Evolutionary conservation across 1,140 invertebrate genomes (phyloP).

Genomic region (Bombus sibiricus): DNA sequence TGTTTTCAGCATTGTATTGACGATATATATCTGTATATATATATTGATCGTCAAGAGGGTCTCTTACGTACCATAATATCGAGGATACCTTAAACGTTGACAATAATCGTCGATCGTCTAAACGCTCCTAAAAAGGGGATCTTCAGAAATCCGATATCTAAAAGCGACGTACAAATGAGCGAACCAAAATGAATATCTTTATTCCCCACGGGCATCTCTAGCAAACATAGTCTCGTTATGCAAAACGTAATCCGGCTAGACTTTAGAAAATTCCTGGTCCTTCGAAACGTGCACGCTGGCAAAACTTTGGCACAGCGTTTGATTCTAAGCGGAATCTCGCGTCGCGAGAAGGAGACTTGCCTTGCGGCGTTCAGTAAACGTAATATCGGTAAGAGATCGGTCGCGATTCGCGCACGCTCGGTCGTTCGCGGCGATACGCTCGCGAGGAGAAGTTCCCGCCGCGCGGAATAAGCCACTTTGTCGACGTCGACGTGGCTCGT

Average conservation of each 20-base stretch:
- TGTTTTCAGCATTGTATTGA: too few species aligned
- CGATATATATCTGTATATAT: too few species aligned
- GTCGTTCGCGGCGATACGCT: neutral
- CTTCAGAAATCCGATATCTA: neutral
- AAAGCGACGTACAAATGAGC: neutral
- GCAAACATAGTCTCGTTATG: neutral
- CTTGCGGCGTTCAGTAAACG: neutral
- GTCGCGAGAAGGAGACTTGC: neutral
- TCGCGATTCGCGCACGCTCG: neutral
- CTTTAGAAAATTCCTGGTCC: neutral
- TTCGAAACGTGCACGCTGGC: neutral
- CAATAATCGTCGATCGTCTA: too few species aligned
- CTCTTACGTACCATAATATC: too few species aligned
- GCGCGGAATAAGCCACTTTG: slow-evolving; percentile 49
- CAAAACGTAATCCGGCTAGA: neutral
- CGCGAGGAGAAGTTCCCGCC: slow-evolving; percentile 14
- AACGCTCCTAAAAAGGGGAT: too few species aligned
- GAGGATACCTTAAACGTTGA: too few species aligned
- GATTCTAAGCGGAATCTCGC: neutral
- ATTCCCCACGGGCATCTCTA: neutral
- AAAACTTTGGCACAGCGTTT: neutral
- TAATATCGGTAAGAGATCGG: slow-evolving; percentile 2
- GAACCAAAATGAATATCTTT: neutral
- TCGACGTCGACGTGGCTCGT: slow-evolving; percentile 29
- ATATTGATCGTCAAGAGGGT: too few species aligned